phyloP scores from a whole-genome alignment of 2,797 vertebrate genomes.

The Poeciliopsis presidionis region DNA sequence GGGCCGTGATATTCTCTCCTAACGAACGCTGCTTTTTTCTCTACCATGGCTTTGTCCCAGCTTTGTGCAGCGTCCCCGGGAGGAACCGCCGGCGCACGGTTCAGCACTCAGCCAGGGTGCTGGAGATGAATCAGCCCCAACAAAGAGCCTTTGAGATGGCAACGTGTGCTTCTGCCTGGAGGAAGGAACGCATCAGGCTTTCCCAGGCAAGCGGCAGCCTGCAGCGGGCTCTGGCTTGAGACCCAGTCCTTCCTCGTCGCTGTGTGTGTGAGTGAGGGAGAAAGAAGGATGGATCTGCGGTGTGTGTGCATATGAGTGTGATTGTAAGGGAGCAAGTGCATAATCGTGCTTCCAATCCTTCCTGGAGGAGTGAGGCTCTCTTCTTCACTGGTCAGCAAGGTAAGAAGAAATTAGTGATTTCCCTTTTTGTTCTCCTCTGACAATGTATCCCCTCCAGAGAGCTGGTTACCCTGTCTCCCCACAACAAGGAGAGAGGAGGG shows the following conservation, averaged over 20 bases:
- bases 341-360: constrained; percentile 72
- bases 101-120: constrained; percentile 68
- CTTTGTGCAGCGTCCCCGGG: constrained; percentile 59
- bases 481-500: constrained; percentile 43
- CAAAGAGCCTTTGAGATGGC: constrained; percentile 84
- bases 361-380: constrained; percentile 77
- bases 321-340: constrained; percentile 51
- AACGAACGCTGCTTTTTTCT: constrained; percentile 74
- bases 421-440: constrained; percentile 33
- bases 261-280: constrained; percentile 45
- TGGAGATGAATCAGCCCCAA: constrained; percentile 74
- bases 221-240: constrained; percentile 82
- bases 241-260: constrained; percentile 68
- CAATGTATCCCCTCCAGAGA: constrained; percentile 55
- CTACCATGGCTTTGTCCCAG: constrained; percentile 72
- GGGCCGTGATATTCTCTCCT: constrained; percentile 73
- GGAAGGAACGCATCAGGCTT: constrained; percentile 86
- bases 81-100: constrained; percentile 63
- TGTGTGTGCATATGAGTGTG: constrained; percentile 50
- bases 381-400: constrained; percentile 78
- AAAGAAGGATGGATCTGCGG: constrained; percentile 52
- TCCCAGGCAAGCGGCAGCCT: constrained; percentile 89
- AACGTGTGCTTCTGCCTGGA: constrained; percentile 84
- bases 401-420: constrained; percentile 68
- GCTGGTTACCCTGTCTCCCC: constrained; percentile 31